These are phyloP conservation scores for Carassius gibelio DNA, from an alignment of 2,113 vertebrate genomes.

Conservation along the genomic window DNA sequence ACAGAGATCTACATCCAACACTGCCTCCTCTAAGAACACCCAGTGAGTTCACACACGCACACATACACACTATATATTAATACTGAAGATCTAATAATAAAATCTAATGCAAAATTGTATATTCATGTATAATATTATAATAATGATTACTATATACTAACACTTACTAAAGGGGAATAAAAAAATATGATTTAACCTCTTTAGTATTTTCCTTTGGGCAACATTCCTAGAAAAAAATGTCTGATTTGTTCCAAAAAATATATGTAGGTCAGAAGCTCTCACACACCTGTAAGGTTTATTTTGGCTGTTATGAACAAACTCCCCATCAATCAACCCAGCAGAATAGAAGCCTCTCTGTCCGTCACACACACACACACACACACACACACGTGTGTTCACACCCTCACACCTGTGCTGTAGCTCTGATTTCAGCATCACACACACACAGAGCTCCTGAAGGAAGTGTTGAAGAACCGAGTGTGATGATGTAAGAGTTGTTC, in stretches of 20 bases:
- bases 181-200: neutral
- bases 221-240: neutral
- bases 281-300: slow-evolving; percentile 7
- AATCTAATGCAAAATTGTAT: neutral
- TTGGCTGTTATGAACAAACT: neutral
- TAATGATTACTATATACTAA: neutral
- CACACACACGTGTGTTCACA: neutral
- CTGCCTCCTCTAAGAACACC: slow-evolving; percentile 79
- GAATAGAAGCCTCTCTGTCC: neutral
- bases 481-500: slow-evolving; percentile 19
- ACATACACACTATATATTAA: too few species aligned
- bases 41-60: slow-evolving; percentile 27
- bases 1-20: slow-evolving; percentile 88
- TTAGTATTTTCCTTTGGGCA: neutral
- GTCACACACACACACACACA: neutral
- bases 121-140: too few species aligned
- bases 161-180: neutral
- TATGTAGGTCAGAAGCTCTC: neutral
- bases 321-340: neutral
- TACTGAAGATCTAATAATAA: neutral
- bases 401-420: neutral
- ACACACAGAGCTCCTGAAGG: neutral
- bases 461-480: neutral
- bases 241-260: neutral
- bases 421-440: neutral